Base-by-base conservation (phyloP, 2,888 invertebrate species). In the Glyphotaelius pellucidus region DNA sequence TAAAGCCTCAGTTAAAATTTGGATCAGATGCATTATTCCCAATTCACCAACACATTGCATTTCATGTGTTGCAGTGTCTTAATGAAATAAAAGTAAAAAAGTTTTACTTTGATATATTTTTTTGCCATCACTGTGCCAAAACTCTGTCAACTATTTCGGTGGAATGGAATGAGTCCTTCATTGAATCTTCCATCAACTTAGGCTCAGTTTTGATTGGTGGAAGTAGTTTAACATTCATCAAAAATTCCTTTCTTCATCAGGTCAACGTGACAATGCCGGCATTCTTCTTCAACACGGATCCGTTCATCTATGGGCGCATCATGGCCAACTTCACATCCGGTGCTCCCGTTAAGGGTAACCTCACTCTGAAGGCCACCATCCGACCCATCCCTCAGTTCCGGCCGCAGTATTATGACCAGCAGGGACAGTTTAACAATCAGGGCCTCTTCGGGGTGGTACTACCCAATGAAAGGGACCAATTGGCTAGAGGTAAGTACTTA, bases 251-350 rank as follows among this genome's bases (percentile, higher is more conserved):
- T 67, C 9, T 7, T 67, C 67, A n/a, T 90, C 94, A 97, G 97
- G 98, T 99, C 0, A 99, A 99, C 95, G 99, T 99, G 0, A 99
- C 99, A 0, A 99, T 99, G 98, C 98, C 99, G 0, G 98, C 99
- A 0, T 99, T 99, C 95, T 98, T 99, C 96, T 98, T 99, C 95
- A 98, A 98, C 94, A 98, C 98, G 35, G 98, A 99, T 94, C 97
- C 96, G 15, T 98, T 96, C 94, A 97, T 99, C 94, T 97, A 97
- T 94, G 99, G 99, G 0, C 97, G 97, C 1, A 97, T 99, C 3
- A 98, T 98, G 97, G 99, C 99, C 0, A 99, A 99, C 97, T 99
- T 99, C 94, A 99, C 99, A 1, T 99, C 98, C 92, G 99, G 99
- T 1, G 98, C 98, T 42, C 99, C 99, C 0, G 99, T 99, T 0